A percentile compares a stretch with the other conserved stretches of the same genome.
Conservation (phyloP, 2,113 vertebrate genomes). For the Phoenicopterus ruber region DNA sequence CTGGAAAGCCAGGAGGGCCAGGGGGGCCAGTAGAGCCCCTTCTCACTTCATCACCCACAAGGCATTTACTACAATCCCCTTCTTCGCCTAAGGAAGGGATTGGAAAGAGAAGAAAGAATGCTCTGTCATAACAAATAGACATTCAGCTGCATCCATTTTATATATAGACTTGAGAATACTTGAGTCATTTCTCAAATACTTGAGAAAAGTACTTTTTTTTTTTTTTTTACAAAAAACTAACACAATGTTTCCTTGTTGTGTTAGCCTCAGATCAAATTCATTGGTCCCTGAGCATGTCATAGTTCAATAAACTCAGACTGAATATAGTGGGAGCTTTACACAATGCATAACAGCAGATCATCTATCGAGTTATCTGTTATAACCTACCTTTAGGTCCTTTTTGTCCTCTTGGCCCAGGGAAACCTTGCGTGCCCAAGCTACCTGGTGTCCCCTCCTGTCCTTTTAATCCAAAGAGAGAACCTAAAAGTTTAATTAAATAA, state of each 20-base stretch:
- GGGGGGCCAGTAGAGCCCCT: slow-evolving; percentile 61
- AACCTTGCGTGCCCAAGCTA: slow-evolving; percentile 55
- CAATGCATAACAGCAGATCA: neutral
- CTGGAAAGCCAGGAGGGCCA: slow-evolving; percentile 74
- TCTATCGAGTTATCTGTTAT: neutral
- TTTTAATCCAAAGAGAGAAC: slow-evolving; percentile 70
- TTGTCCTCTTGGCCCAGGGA: slow-evolving; percentile 71
- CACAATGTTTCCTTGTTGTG: neutral
- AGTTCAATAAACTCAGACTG: neutral
- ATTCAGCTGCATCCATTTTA: neutral
- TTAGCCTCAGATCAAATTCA: neutral
- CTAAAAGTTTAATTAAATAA: slow-evolving; percentile 41
- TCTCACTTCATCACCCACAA: slow-evolving; percentile 21
- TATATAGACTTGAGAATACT: neutral
- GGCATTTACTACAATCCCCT: slow-evolving; percentile 72
- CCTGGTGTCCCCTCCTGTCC: slow-evolving; percentile 61
- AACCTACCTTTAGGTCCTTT: slow-evolving; percentile 77
- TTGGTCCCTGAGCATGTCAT: neutral
- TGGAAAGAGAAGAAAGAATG: neutral
- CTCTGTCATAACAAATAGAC: neutral
- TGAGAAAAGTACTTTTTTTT: neutral
- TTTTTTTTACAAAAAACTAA: neutral
- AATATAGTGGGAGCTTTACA: neutral
- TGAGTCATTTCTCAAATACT: neutral
- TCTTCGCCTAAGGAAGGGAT: slow-evolving; percentile 62